Conservation (phyloP, 2,888 invertebrate species). For the Harpagoxenus sublaevis region DNA sequence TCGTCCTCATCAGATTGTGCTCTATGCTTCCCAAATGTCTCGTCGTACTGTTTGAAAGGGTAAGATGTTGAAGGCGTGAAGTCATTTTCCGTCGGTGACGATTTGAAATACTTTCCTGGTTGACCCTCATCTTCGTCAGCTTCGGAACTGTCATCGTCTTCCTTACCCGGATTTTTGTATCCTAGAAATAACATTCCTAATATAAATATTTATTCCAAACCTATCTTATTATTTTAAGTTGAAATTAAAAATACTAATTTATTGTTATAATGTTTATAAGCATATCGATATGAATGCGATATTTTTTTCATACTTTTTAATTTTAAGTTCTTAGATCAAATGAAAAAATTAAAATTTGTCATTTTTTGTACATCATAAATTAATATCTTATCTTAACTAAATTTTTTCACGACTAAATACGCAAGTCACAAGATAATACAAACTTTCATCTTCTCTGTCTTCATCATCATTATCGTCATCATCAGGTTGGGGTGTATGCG, state of each 20-base stretch:
- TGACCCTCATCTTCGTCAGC: slow-evolving; percentile 59
- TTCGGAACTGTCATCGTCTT: slow-evolving; percentile 55
- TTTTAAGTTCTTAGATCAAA: neutral
- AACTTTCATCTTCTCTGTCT: slow-evolving; percentile 54
- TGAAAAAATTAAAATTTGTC: neutral
- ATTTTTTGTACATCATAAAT: neutral
- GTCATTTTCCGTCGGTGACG: slow-evolving; percentile 65
- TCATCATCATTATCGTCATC: slow-evolving; percentile 76
- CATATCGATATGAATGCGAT: neutral
- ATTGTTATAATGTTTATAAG: neutral
- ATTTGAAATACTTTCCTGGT: slow-evolving; percentile 62
- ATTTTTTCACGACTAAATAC: neutral
- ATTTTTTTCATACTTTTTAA: neutral
- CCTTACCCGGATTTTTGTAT: slow-evolving; percentile 54
- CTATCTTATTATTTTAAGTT: neutral
- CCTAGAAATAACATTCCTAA: slow-evolving; percentile 53
- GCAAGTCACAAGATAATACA: neutral
- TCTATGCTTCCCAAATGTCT: slow-evolving; percentile 78
- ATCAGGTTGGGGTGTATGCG: slow-evolving; percentile 72
- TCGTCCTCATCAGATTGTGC: slow-evolving; percentile 65
- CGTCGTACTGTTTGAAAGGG: slow-evolving; percentile 76
- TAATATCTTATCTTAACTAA: neutral
- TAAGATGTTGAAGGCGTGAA: slow-evolving; percentile 74
- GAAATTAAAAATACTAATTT: neutral
- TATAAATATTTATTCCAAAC: slow-evolving; percentile 15